A percentile compares a stretch with the other conserved stretches of the same genome.
Conservation (phyloP, 2,797 vertebrate species). For the Silurus aristotelis region DNA sequence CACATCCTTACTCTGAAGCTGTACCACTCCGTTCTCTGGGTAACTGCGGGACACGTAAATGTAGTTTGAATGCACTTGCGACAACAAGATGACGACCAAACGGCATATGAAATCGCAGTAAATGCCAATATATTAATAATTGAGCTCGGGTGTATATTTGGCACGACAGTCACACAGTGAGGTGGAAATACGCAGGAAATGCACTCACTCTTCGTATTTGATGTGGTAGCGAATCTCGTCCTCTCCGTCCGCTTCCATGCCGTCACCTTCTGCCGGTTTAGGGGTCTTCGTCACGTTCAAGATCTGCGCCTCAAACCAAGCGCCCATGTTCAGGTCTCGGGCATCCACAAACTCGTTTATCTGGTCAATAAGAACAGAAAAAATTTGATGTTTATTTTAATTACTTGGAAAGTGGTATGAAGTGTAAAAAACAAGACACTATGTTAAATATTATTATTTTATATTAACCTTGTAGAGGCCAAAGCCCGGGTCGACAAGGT, state of each 20-base stretch:
- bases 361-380: slow-evolving; percentile 60
- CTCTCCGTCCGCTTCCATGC: slow-evolving; percentile 52
- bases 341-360: slow-evolving; percentile 91
- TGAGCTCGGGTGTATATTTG: background rate
- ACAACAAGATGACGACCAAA: background rate
- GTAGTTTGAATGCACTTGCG: background rate
- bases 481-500: slow-evolving; percentile 78
- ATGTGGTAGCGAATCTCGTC: slow-evolving; percentile 87
- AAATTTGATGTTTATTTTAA: no score
- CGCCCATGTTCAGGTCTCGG: slow-evolving; percentile 91
- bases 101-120: background rate
- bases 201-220: slow-evolving; percentile 94
- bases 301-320: slow-evolving; percentile 95
- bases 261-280: slow-evolving; percentile 59
- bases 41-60: slow-evolving; percentile 74
- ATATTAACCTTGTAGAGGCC: slow-evolving; percentile 87
- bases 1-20: slow-evolving; percentile 80
- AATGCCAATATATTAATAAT: background rate
- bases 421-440: no score
- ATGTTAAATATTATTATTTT: no score
- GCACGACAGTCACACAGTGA: background rate
- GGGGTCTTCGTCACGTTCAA: slow-evolving; percentile 80
- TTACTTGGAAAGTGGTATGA: no score
- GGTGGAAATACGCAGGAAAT: background rate
- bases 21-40: slow-evolving; percentile 88